A percentile compares a stretch with the other conserved stretches of the same genome.
Evolutionary conservation across 2,113 vertebrate species (phyloP).

Genomic region (Platichthys flesus): DNA sequence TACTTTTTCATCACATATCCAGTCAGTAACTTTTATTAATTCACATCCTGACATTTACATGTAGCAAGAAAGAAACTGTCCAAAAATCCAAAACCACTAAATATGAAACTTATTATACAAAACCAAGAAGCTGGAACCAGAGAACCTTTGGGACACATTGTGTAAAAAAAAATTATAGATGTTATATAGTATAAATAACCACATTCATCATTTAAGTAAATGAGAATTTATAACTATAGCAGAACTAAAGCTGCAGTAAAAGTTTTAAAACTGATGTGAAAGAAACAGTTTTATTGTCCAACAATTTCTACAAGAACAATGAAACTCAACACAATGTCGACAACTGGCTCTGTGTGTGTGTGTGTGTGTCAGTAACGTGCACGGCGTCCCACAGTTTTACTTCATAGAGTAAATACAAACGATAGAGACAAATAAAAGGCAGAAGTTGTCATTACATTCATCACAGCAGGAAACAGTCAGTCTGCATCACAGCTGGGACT

Average conservation of each 20-base stretch:
- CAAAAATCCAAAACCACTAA: too few species aligned
- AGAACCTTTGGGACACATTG: too few species aligned
- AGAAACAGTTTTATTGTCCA: conserved; percentile 49
- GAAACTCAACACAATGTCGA: conserved; percentile 43
- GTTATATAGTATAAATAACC: too few species aligned
- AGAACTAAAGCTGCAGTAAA: not conserved
- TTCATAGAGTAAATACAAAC: conserved; percentile 78
- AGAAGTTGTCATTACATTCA: conserved; percentile 35
- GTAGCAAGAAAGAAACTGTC: too few species aligned
- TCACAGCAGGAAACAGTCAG: conserved; percentile 20
- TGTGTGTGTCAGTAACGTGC: conserved; percentile 24
- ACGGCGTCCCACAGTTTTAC: conserved; percentile 68
- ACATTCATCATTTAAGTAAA: too few species aligned
- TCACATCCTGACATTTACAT: too few species aligned
- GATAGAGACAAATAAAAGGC: conserved; percentile 58
- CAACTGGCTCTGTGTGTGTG: not conserved
- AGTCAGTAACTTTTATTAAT: too few species aligned
- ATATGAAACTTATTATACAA: too few species aligned
- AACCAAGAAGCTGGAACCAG: too few species aligned
- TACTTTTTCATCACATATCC: too few species aligned
- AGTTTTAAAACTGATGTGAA: not conserved
- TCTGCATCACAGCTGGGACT: conserved; percentile 14
- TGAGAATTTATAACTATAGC: too few species aligned
- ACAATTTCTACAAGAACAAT: conserved; percentile 38
- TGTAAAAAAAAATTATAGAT: too few species aligned